Evolutionary conservation across 1,140 invertebrate genomes (phyloP).

Genomic region (Drosophila lowei): DNA sequence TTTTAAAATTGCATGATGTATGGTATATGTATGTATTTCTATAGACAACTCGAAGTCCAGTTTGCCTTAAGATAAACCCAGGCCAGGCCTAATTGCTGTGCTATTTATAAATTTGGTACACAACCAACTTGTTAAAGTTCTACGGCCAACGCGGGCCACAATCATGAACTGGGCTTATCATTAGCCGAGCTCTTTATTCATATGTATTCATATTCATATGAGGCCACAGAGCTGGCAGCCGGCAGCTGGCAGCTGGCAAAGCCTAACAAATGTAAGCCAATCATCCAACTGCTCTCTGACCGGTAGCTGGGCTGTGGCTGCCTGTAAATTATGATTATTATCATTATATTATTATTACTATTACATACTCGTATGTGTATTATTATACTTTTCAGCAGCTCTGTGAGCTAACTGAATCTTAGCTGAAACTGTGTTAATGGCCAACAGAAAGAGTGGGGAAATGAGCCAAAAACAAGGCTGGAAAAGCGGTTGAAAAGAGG

Average conservation of each 20-base stretch:
- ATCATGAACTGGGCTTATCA: slow-evolving; percentile 35
- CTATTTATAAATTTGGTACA: slow-evolving; percentile 34
- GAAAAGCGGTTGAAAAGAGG: slow-evolving; percentile 38
- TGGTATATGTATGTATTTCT: neutral
- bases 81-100: slow-evolving; percentile 29
- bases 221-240: slow-evolving; percentile 18
- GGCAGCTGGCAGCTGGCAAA: slow-evolving; percentile 37
- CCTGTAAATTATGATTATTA: slow-evolving; percentile 67
- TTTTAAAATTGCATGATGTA: no score
- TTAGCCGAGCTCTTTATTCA: slow-evolving; percentile 18
- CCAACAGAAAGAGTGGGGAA: slow-evolving; percentile 41
- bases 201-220: slow-evolving; percentile 1
- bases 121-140: slow-evolving; percentile 44
- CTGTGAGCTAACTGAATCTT: slow-evolving; percentile 36
- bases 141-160: no score
- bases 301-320: slow-evolving; percentile 28
- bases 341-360: slow-evolving; percentile 70
- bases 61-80: slow-evolving; percentile 40
- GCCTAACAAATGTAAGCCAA: slow-evolving; percentile 61
- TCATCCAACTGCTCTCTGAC: slow-evolving; percentile 27
- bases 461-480: slow-evolving; percentile 38
- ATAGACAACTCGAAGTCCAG: slow-evolving; percentile 10
- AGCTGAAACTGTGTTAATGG: slow-evolving; percentile 73
- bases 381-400: slow-evolving; percentile 59
- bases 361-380: no score